Percentiles rank a stretch among this genome's conserved stretches.
phyloP scores from a whole-genome alignment of 2,888 invertebrate genomes.

The Erebia aethiops region DNA sequence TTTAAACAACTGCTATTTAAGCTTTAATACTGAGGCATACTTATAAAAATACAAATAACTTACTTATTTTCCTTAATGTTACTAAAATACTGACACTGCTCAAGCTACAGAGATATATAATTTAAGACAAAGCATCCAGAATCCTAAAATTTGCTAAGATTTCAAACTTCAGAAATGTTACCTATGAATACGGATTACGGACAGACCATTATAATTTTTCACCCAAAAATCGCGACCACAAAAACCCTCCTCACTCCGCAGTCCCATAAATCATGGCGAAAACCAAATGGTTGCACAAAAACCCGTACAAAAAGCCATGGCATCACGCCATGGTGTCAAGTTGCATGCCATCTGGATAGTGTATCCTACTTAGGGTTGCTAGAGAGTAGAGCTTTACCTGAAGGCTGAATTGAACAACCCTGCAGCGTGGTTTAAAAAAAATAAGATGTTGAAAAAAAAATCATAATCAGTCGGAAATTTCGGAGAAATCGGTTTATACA shows the following conservation, averaged over 20 bases:
- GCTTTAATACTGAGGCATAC: too few species aligned
- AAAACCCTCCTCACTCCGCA: conserved; percentile 28
- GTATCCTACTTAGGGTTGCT: conserved; percentile 33
- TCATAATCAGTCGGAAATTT: too few species aligned
- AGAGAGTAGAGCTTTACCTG: not conserved
- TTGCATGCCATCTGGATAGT: conserved; percentile 60
- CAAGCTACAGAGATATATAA: too few species aligned
- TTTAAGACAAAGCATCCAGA: not conserved
- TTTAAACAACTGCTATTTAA: too few species aligned
- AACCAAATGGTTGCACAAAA: conserved; percentile 44
- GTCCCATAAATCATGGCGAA: conserved; percentile 55
- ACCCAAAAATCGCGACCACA: conserved; percentile 3
- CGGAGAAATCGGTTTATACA: too few species aligned
- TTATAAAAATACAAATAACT: too few species aligned
- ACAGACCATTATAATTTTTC: conserved; percentile 6
- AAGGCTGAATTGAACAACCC: too few species aligned
- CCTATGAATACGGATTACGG: not conserved
- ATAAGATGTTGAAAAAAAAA: too few species aligned
- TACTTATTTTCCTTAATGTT: too few species aligned
- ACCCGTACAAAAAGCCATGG: conserved; percentile 48
- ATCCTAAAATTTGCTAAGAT: not conserved
- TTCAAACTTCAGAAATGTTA: not conserved
- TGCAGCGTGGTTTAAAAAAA: too few species aligned
- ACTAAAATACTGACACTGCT: too few species aligned
- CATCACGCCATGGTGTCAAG: conserved; percentile 59